These are phyloP conservation scores for Drosophila triauraria DNA, from an alignment of 1,140 invertebrate species.

Conservation along the genomic window DNA sequence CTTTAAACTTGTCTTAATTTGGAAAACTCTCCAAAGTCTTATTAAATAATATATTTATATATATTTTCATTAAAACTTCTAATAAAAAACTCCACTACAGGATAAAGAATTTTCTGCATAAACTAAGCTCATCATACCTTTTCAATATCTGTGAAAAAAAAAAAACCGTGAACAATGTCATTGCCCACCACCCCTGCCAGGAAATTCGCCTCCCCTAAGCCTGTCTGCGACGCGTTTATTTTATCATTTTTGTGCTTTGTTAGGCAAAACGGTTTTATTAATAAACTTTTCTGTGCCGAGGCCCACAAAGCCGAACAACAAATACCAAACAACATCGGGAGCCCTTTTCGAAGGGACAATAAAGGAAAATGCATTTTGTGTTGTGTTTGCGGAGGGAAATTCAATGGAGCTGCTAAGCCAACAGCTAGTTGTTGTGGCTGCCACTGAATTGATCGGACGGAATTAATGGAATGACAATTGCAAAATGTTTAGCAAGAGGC, in stretches of 20 bases:
- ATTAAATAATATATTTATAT: no score
- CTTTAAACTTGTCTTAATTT: neutral
- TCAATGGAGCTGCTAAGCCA: conserved; percentile 37
- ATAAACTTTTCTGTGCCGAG: conserved; percentile 53
- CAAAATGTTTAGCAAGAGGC: conserved; percentile 12
- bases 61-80: no score
- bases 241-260: conserved; percentile 67
- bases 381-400: conserved; percentile 11
- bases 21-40: neutral
- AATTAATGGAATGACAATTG: conserved; percentile 62
- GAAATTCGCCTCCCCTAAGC: neutral
- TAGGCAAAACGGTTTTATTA: conserved; percentile 60
- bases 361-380: conserved; percentile 40
- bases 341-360: conserved; percentile 27
- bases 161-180: conserved; percentile 43
- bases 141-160: conserved; percentile 31
- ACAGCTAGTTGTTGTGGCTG: conserved; percentile 10
- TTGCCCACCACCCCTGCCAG: conserved; percentile 4
- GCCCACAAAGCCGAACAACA: conserved; percentile 45
- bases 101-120: neutral
- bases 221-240: conserved; percentile 64
- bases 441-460: conserved; percentile 19
- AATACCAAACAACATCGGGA: conserved; percentile 40
- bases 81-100: neutral
- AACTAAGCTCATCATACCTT: conserved; percentile 13